Conservation (phyloP, 2,888 invertebrate genomes). For the Heterodera filipjevi region DNA sequence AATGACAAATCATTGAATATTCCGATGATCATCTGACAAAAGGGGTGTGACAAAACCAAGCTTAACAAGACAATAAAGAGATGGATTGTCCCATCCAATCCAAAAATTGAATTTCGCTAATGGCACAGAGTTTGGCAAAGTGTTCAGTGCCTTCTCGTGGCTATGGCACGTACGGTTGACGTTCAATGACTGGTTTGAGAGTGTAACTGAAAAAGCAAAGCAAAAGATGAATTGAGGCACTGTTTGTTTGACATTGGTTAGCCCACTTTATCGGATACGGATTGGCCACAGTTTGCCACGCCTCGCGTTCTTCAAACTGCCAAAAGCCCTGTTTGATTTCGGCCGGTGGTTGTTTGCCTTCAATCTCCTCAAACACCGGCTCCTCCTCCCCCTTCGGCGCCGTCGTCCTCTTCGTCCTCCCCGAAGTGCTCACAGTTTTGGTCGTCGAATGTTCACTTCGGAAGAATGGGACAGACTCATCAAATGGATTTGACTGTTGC, state of each 20-base stretch:
- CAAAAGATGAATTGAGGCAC: neutral
- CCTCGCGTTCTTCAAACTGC: slow-evolving; percentile 63
- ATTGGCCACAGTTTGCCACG: slow-evolving; percentile 64
- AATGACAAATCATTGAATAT: too few relatives aligned
- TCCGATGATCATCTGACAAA: too few relatives aligned
- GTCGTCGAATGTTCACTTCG: slow-evolving; percentile 23
- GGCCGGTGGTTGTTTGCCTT: slow-evolving; percentile 44
- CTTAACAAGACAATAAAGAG: too few relatives aligned
- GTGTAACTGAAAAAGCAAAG: slow-evolving; percentile 49
- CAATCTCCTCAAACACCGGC: slow-evolving; percentile 48
- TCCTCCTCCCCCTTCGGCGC: slow-evolving; percentile 48
- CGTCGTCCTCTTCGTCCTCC: slow-evolving; percentile 23
- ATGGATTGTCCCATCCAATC: neutral
- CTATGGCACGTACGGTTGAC: slow-evolving; percentile 51
- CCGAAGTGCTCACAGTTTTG: slow-evolving; percentile 1
- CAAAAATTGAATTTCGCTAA: neutral
- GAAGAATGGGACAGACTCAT: neutral
- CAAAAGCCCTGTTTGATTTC: slow-evolving; percentile 58
- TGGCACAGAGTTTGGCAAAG: neutral
- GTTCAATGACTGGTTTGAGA: slow-evolving; percentile 59
- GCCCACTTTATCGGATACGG: slow-evolving; percentile 64
- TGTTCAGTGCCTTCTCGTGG: neutral
- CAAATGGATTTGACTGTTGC: neutral
- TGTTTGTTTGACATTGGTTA: too few relatives aligned
- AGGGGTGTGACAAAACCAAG: too few relatives aligned